phyloP scores from a whole-genome alignment of 2,888 invertebrate genomes.

The Arge pagana region DNA sequence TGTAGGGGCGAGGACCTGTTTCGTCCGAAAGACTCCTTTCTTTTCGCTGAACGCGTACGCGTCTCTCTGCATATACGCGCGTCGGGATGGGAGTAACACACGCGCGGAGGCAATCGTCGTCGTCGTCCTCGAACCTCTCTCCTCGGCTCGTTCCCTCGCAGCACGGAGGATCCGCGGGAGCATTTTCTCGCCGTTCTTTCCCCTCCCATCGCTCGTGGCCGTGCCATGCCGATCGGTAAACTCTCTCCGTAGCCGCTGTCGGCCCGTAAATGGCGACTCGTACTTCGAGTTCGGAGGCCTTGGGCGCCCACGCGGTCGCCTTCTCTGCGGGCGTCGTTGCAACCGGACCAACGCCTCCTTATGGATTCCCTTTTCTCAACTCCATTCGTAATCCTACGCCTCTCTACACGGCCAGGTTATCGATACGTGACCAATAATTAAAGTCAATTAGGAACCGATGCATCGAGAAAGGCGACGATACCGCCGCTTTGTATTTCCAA shows the following conservation, averaged over 20 bases:
- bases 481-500: too few species aligned
- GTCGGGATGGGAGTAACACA: too few species aligned
- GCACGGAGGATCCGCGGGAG: too few species aligned
- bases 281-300: constrained; percentile 41
- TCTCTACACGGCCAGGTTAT: too few species aligned
- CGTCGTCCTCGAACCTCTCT: not conserved
- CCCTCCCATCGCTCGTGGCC: constrained; percentile 9
- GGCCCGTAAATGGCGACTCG: constrained; percentile 51
- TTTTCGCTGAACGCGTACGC: too few species aligned
- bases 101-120: too few species aligned
- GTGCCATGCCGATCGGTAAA: not conserved
- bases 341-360: constrained; percentile 1
- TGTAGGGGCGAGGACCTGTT: constrained; percentile 12
- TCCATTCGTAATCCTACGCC: constrained; percentile 16
- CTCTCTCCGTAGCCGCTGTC: constrained; percentile 21
- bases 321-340: constrained; percentile 5
- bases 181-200: not conserved
- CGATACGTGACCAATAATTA: too few species aligned
- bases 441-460: too few species aligned
- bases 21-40: not conserved
- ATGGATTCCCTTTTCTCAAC: constrained; percentile 10
- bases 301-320: constrained; percentile 50
- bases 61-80: too few species aligned
- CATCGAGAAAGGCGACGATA: too few species aligned
- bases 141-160: not conserved